Evolutionary conservation across 1,140 invertebrate genomes (phyloP), one percentile per base, ranked within the genome.

Genomic region (Euwallacea fornicatus): DNA sequence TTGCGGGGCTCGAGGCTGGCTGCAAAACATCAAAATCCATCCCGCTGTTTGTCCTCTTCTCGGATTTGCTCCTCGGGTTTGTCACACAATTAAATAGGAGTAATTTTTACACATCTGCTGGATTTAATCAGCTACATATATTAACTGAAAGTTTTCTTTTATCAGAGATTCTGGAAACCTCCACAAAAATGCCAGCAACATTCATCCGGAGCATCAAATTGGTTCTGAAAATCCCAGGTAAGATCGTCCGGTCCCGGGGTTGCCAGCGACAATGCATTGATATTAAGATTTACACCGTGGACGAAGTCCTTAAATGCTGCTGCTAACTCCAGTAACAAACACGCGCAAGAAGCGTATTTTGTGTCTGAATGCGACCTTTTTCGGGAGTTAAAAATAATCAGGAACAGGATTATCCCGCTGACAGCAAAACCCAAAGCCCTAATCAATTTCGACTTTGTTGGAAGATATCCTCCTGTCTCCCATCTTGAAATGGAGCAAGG

Each of bases 361-460:
- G 21, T 33, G 21, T 33, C 21, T 4, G 21, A 33, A 33, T 33
- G 21, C 46, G 46, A 50, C 9, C 13, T 11, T 50, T 13, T 13
- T 11, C 46, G 46, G 46, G 46, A 50, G 13, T 50, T 50, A 50
- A 50, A 50, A 50, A 50, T 50, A 50, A 50, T 50, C 46, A 50
- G 46, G 13, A 50, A 50, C 21, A 50, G 13, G 46, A 50, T 50
- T 13, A 50, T 50, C 9, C 9, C 46, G 46, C 46, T 13, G 13
- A 50, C 9, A 13, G 9, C 9, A 6, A 50, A 50, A 13, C 46
- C 46, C 13, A 10, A 13, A 13, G 46, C 46, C 9, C 46, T 50
- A 50, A 50, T 50, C 46, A 10, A 50, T 13, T 50, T 50, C 13
- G 46, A 50, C 46, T 50, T 50, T 50, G 13, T 50, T 13, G 46